phyloP scores from a whole-genome alignment of 2,888 invertebrate genomes.

The Ochlodes sylvanus region DNA sequence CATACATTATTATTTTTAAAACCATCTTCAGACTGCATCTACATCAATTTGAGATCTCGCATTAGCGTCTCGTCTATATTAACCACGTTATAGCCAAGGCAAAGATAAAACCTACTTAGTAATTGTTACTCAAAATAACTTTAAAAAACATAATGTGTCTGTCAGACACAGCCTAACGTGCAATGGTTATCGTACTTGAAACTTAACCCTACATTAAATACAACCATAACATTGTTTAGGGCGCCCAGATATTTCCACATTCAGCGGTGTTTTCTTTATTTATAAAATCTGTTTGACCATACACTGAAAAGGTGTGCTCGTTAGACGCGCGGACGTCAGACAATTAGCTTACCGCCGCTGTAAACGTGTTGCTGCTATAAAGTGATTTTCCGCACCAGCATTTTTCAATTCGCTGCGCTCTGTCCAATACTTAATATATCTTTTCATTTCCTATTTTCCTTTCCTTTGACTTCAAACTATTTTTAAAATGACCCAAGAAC shows the following conservation, averaged over 20 bases:
- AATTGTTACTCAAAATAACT: too few species aligned
- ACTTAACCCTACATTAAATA: not conserved
- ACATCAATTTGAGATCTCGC: too few species aligned
- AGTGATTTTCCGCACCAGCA: conserved; percentile 49
- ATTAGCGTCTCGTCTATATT: too few species aligned
- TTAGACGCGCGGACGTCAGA: conserved; percentile 40
- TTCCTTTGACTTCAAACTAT: not conserved
- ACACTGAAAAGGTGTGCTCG: conserved; percentile 34
- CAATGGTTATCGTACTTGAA: too few species aligned
- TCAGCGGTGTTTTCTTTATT: conserved; percentile 14
- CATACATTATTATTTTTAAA: too few species aligned
- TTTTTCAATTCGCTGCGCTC: conserved; percentile 42
- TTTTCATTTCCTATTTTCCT: conserved; percentile 12
- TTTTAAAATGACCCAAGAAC: not conserved
- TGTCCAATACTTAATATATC: conserved; percentile 22
- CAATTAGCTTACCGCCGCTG: conserved; percentile 40
- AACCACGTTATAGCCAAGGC: too few species aligned
- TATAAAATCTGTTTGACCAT: conserved; percentile 33
- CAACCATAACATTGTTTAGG: conserved; percentile 1
- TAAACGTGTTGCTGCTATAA: conserved; percentile 37
- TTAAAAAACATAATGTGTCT: too few species aligned
- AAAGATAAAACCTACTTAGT: too few species aligned
- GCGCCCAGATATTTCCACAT: conserved; percentile 14
- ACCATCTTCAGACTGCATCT: too few species aligned
- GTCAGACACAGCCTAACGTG: too few species aligned